Conservation (phyloP, 2,888 invertebrate species). For the Euproctis similis region DNA sequence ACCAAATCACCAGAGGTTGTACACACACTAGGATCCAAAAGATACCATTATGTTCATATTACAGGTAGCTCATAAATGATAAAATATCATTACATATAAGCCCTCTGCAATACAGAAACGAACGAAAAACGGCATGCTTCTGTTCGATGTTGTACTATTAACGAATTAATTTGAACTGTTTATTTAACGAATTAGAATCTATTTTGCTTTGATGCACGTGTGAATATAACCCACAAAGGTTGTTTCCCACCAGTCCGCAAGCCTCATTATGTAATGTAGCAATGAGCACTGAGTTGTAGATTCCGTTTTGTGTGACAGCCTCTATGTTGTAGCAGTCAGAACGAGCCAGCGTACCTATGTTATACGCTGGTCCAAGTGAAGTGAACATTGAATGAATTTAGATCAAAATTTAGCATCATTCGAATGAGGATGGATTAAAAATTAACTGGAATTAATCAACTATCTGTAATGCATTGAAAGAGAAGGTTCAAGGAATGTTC, state of each 20-base stretch:
- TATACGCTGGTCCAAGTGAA: conserved; percentile 13
- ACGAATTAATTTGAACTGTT: conserved; percentile 11
- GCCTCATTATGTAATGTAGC: conserved; percentile 40
- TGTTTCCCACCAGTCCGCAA: conserved; percentile 29
- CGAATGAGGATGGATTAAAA: no score
- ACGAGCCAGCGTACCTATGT: conserved; percentile 10
- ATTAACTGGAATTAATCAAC: no score
- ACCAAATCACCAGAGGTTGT: no score
- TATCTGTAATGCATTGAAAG: no score
- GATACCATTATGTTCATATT: no score
- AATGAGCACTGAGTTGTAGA: conserved; percentile 43
- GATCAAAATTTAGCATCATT: no score
- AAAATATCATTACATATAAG: conserved; percentile 13
- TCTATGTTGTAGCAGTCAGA: conserved; percentile 15
- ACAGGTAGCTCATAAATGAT: conserved; percentile 6
- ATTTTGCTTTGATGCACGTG: conserved; percentile 11
- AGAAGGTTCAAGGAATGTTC: no score
- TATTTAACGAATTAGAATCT: conserved; percentile 9
- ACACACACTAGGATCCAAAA: no score
- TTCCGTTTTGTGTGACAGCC: conserved; percentile 39
- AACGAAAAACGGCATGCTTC: conserved; percentile 17
- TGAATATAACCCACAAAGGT: conserved; percentile 33
- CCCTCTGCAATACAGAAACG: conserved; percentile 11
- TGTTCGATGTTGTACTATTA: conserved; percentile 10
- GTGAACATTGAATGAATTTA: no score